phyloP scores from a whole-genome alignment of 2,113 vertebrate species.

The Ptyas mucosa region DNA sequence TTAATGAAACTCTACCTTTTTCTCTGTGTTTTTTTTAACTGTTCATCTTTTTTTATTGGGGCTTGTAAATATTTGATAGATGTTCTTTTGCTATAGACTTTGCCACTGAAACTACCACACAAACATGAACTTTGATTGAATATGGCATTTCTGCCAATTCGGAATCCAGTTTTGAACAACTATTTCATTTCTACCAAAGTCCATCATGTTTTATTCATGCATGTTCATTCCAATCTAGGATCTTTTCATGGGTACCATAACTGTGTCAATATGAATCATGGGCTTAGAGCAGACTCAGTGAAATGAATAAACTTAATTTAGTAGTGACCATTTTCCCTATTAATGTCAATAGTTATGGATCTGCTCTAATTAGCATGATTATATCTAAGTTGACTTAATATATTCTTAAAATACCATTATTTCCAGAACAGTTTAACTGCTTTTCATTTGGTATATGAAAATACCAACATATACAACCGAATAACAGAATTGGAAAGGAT shows the following conservation, averaged over 20 bases:
- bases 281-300: neutral
- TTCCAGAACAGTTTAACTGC: neutral
- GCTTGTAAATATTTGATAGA: slow-evolving; percentile 21
- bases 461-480: neutral
- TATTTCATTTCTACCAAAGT: neutral
- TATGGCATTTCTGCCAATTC: neutral
- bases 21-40: neutral
- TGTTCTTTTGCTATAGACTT: neutral
- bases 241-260: neutral
- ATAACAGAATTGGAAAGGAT: neutral
- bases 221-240: neutral
- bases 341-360: neutral
- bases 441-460: neutral
- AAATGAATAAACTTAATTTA: neutral
- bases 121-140: neutral
- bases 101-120: neutral
- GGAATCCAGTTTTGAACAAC: neutral
- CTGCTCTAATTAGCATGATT: neutral
- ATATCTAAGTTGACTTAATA: neutral
- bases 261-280: neutral
- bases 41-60: slow-evolving; percentile 2
- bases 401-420: neutral
- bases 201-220: neutral
- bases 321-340: neutral
- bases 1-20: slow-evolving; percentile 10